Evolutionary conservation across 2,797 vertebrate genomes (phyloP).

Genomic region (Pteronotus mesoamericanus): DNA sequence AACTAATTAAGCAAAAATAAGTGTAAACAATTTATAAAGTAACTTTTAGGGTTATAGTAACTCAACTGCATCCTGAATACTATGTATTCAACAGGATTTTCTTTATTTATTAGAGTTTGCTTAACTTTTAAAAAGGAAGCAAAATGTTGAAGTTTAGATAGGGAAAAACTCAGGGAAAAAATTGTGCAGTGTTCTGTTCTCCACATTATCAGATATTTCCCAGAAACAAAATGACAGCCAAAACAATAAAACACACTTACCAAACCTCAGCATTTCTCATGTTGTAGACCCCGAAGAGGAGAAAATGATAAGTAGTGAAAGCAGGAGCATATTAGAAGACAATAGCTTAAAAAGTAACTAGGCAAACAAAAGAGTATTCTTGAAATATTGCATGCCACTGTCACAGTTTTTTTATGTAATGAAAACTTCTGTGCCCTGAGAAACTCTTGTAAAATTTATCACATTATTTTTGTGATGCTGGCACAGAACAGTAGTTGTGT

Average conservation of each 20-base stretch:
- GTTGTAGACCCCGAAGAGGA: neutral
- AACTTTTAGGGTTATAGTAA: neutral
- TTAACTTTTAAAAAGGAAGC: neutral
- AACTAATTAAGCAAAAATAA: slow-evolving; percentile 22
- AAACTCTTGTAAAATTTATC: neutral
- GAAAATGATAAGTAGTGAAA: neutral
- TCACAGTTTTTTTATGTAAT: neutral
- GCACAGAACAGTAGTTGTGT: neutral
- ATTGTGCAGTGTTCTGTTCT: neutral
- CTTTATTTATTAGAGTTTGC: neutral
- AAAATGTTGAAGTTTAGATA: neutral
- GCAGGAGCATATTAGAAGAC: neutral
- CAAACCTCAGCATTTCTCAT: neutral
- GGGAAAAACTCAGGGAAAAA: neutral
- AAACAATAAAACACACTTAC: neutral
- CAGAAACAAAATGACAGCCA: neutral
- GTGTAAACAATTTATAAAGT: neutral
- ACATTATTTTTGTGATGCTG: neutral
- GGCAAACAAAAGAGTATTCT: neutral
- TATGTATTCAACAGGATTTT: neutral
- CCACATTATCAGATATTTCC: neutral
- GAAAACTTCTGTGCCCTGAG: neutral
- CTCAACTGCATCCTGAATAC: neutral
- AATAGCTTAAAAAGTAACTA: neutral
- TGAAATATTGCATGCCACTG: neutral